Percentiles rank a stretch among this genome's conserved stretches.
Evolutionary conservation across 2,888 invertebrate genomes (phyloP).

Genomic region (Hartigia nigra): DNA sequence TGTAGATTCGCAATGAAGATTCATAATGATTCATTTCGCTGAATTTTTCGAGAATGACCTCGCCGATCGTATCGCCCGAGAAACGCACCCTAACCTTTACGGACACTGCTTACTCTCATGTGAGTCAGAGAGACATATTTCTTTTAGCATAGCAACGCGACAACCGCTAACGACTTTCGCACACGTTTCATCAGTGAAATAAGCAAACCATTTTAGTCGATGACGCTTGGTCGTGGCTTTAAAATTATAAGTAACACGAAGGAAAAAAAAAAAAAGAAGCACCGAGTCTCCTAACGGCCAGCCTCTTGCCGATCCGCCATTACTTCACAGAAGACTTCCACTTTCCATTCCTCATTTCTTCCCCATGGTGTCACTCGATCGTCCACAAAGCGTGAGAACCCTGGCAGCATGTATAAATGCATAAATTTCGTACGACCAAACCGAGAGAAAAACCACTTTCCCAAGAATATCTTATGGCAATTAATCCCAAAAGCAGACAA

Average conservation of each 20-base stretch:
- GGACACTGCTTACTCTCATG: not conserved
- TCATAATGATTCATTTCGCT: not conserved
- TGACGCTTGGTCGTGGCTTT: not conserved
- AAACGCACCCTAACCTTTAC: not conserved
- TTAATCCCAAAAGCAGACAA: not conserved
- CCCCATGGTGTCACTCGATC: not conserved
- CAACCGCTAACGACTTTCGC: not conserved
- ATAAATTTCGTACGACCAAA: not conserved
- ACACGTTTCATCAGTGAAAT: not conserved
- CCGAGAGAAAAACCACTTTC: not conserved
- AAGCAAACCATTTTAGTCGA: not conserved
- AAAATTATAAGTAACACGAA: not conserved
- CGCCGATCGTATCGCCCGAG: not conserved
- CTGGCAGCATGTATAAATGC: not conserved
- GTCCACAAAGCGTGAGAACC: not conserved
- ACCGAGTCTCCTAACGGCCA: no score
- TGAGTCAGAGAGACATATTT: not conserved
- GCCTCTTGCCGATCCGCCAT: not conserved
- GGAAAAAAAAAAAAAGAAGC: not conserved
- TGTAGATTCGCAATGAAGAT: no score
- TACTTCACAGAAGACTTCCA: not conserved
- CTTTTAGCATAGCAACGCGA: not conserved
- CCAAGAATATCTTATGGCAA: not conserved
- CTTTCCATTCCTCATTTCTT: not conserved
- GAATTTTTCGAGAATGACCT: not conserved